Conservation (phyloP, 2,113 vertebrate species). For the Centropus unirufus region DNA sequence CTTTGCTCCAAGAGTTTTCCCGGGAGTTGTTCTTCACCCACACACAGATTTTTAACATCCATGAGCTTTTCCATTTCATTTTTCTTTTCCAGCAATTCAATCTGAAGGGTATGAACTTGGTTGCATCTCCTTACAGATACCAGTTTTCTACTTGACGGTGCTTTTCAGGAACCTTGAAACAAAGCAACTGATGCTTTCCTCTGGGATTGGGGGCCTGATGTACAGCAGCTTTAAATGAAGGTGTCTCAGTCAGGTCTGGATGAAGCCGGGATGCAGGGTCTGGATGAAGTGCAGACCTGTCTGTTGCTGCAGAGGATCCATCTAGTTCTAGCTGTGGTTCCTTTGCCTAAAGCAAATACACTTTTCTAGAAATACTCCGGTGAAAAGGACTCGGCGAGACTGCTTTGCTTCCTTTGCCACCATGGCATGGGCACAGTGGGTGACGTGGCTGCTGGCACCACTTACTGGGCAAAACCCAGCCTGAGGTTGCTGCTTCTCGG, state of each 20-base stretch:
- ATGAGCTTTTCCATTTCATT: rapidly evolving
- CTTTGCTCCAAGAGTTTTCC: not conserved
- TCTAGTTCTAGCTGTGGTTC: not conserved
- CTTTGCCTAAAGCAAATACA: not conserved
- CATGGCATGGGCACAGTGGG: not conserved
- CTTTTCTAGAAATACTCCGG: not conserved
- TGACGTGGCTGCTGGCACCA: rapidly evolving
- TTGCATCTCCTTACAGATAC: not conserved
- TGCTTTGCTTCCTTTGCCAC: not conserved
- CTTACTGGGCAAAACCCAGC: not conserved
- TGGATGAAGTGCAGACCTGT: not conserved
- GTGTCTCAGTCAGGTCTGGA: not conserved
- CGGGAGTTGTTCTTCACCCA: not conserved
- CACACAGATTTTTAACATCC: not conserved
- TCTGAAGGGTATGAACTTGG: not conserved
- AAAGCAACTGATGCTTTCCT: not conserved
- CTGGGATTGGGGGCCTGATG: not conserved
- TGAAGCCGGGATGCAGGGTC: rapidly evolving
- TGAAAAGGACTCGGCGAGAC: not conserved
- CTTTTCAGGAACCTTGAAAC: not conserved
- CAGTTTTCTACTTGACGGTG: not conserved
- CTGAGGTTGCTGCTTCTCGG: not conserved
- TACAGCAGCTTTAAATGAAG: not conserved
- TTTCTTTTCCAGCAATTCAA: not conserved
- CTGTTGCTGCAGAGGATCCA: not conserved